These are phyloP conservation scores for Actias luna DNA, from an alignment of 2,888 invertebrate species.

Conservation along the genomic window DNA sequence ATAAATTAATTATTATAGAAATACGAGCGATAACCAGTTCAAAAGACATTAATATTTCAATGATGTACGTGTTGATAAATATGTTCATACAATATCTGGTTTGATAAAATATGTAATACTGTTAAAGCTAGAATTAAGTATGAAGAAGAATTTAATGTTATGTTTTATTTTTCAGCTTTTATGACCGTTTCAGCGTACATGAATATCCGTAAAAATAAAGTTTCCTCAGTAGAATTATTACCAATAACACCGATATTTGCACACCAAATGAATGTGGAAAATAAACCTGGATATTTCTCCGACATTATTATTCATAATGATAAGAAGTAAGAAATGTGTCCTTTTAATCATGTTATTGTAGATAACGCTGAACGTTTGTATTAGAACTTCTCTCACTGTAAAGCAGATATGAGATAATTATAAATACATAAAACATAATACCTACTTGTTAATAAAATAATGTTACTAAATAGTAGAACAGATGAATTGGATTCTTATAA, in stretches of 20 bases:
- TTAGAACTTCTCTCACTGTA: not conserved
- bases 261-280: conserved; percentile 79
- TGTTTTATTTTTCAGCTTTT: conserved; percentile 70
- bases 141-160: not conserved
- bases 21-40: not conserved
- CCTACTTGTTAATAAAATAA: not conserved
- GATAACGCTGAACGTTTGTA: not conserved
- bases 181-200: conserved; percentile 81
- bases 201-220: conserved; percentile 63
- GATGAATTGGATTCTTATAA: not conserved
- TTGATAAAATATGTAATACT: not conserved
- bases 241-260: conserved; percentile 82
- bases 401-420: not conserved
- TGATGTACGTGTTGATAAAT: not conserved
- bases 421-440: not conserved
- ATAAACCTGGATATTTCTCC: conserved; percentile 81
- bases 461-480: not conserved
- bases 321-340: conserved; percentile 67
- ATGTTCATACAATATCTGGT: not conserved
- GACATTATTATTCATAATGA: conserved; percentile 83
- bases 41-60: not conserved
- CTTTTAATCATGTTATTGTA: not conserved
- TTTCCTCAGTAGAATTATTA: conserved; percentile 70
- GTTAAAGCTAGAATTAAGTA: not conserved
- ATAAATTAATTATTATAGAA: not conserved